Base-by-base conservation (phyloP, 2,888 invertebrate species). In the Tholera decimalis region DNA sequence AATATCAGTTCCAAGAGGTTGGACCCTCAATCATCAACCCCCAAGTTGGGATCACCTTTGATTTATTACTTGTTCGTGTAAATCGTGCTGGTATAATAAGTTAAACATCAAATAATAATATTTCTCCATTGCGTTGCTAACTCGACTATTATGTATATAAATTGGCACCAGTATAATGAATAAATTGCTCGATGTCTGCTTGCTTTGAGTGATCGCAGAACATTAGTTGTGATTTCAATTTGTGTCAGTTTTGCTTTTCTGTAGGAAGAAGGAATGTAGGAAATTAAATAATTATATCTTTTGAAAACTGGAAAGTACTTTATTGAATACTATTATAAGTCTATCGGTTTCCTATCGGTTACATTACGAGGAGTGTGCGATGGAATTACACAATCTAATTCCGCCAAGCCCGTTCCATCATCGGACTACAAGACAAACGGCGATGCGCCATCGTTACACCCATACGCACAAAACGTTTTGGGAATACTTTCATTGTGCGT, bases 71-170 rank as follows among this genome's bases (percentile, higher is more conserved):
- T 56, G 1, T 39, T 43, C 11, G n/a, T 37, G 9, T 26, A 30
- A 41, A 73, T 50, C 43, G 30, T 24, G 47, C 13, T 30, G 33
- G 30, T 22, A 39, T 41, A 26, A 53, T 56, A 35, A 55, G 8
- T 43, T 68, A 37, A 50, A 24, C 33, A 59, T 59, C 28, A 46
- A 71, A 59, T 46, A 75, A 54, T 68, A 75, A 59, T 55, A 59
- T 41, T 74, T 41, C 54, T 41, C 9, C n/a, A 51, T 20, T 22
- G n/a, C 43, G 2, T 55, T 51, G 55, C 47, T 60, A 51, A 20
- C 51, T 61, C 28, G 35, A 46, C 46, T 47, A 49, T 75, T 53
- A 75, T 20, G 53, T 28, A 24, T 20, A 56, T 28, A 24, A 62
- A 77, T 63, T 63, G 57, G 55, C 71, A 71, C 46, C 13, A 56